These are phyloP conservation scores for Mionectes olivaceus DNA, from an alignment of 2,797 vertebrate genomes.

Conservation along the genomic window DNA sequence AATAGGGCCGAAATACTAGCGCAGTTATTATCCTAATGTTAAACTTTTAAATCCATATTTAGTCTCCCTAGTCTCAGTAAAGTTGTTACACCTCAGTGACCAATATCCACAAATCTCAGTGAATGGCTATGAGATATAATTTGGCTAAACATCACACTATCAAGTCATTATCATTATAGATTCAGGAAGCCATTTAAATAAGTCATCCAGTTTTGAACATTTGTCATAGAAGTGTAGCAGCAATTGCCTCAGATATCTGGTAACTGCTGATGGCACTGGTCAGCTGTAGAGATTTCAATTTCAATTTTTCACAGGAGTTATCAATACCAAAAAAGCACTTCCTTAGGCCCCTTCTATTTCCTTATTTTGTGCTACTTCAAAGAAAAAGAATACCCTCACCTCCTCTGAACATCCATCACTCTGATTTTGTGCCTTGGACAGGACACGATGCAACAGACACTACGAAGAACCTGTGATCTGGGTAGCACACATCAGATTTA, in stretches of 20 bases:
- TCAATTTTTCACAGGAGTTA: background rate
- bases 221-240: background rate
- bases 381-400: background rate
- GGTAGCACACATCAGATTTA: background rate
- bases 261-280: background rate
- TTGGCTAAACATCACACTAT: background rate
- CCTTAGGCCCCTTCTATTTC: background rate
- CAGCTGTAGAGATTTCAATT: background rate
- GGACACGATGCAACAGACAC: background rate
- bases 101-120: background rate
- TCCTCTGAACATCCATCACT: background rate
- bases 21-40: background rate
- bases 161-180: background rate
- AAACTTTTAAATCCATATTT: background rate
- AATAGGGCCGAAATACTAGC: background rate
- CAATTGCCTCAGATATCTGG: background rate
- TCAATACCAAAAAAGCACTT: background rate
- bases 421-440: background rate
- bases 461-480: background rate
- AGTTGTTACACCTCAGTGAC: background rate
- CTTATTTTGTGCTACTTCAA: background rate
- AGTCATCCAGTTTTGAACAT: background rate
- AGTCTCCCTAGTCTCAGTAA: background rate
- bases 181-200: background rate
- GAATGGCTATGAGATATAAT: background rate